Evolutionary conservation across 2,888 invertebrate species (phyloP).

Genomic region (Marronus borbonicus): DNA sequence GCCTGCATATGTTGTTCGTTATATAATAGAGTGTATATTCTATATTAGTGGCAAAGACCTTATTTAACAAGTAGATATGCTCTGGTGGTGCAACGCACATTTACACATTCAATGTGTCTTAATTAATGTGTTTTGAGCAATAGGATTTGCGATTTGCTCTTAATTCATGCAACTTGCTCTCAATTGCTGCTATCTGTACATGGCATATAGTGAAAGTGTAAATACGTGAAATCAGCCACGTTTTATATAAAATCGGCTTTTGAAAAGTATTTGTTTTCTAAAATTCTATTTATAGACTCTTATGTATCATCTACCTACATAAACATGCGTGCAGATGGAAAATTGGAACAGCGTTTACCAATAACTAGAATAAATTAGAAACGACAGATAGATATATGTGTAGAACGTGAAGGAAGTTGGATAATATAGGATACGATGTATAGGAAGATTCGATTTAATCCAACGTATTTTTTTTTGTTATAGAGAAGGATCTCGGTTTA

Average conservation of each 20-base stretch:
- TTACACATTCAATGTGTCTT: background rate
- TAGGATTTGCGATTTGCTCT: slow-evolving; percentile 32
- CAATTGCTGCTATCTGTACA: slow-evolving; percentile 11
- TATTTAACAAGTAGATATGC: slow-evolving; percentile 22
- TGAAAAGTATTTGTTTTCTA: slow-evolving; percentile 21
- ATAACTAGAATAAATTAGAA: background rate
- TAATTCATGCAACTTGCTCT: slow-evolving; percentile 23
- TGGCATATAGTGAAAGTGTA: slow-evolving; percentile 27
- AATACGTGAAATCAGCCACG: slow-evolving; percentile 33
- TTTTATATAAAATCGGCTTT: slow-evolving; percentile 18
- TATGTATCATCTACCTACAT: background rate
- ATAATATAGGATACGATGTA: too few relatives aligned
- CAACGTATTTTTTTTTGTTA: too few relatives aligned
- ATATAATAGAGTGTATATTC: slow-evolving; percentile 25
- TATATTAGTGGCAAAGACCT: slow-evolving; percentile 33
- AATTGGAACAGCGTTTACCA: slow-evolving; percentile 4
- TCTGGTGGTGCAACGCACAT: slow-evolving; percentile 17
- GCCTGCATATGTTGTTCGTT: slow-evolving; percentile 16
- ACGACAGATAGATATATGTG: too few relatives aligned
- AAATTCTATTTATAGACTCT: slow-evolving; percentile 13
- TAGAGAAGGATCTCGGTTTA: too few relatives aligned
- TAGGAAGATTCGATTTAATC: too few relatives aligned
- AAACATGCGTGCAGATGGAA: background rate
- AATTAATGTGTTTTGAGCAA: slow-evolving; percentile 30
- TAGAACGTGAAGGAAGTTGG: too few relatives aligned